These are phyloP conservation scores for Stenurella melanura DNA, from an alignment of 2,888 invertebrate genomes.

Conservation along the genomic window DNA sequence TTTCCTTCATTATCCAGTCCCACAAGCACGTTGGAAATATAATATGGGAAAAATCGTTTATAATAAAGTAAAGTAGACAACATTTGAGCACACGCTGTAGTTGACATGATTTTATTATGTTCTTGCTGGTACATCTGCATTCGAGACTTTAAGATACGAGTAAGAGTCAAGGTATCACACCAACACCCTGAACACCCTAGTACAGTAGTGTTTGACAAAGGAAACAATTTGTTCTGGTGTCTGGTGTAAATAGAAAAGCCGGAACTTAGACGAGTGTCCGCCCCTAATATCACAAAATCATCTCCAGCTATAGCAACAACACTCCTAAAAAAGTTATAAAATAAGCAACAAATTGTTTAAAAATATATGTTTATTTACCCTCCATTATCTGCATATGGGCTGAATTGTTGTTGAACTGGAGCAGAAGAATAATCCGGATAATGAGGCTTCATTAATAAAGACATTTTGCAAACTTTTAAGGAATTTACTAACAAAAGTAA, in stretches of 20 bases:
- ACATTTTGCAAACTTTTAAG: conserved; percentile 44
- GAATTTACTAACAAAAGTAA: too few species aligned
- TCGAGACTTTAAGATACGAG: conserved; percentile 87
- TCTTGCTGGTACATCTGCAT: conserved; percentile 97
- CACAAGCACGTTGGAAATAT: conserved; percentile 94
- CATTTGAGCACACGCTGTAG: conserved; percentile 96
- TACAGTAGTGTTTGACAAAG: conserved; percentile 87
- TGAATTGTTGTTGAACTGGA: conserved; percentile 75
- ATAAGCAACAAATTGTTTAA: conserved; percentile 28
- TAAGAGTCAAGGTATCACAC: conserved; percentile 96
- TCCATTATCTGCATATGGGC: conserved; percentile 86
- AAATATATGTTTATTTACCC: conserved; percentile 76
- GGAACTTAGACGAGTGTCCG: conserved; percentile 94
- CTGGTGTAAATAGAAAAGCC: conserved; percentile 94
- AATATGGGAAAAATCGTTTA: conserved; percentile 98
- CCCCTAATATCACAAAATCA: conserved; percentile 95
- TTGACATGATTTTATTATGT: conserved; percentile 94
- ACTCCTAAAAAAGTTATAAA: conserved; percentile 80
- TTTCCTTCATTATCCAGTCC: conserved; percentile 95
- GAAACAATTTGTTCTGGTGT: conserved; percentile 90
- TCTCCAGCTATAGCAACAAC: conserved; percentile 97
- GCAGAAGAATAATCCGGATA: conserved; percentile 68
- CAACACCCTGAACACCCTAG: conserved; percentile 98
- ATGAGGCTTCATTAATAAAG: conserved; percentile 55
- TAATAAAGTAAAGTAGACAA: conserved; percentile 96